A percentile compares a stretch with the other conserved stretches of the same genome.
Evolutionary conservation across 2,113 vertebrate species (phyloP).

Genomic region (Zosterops japonicus): DNA sequence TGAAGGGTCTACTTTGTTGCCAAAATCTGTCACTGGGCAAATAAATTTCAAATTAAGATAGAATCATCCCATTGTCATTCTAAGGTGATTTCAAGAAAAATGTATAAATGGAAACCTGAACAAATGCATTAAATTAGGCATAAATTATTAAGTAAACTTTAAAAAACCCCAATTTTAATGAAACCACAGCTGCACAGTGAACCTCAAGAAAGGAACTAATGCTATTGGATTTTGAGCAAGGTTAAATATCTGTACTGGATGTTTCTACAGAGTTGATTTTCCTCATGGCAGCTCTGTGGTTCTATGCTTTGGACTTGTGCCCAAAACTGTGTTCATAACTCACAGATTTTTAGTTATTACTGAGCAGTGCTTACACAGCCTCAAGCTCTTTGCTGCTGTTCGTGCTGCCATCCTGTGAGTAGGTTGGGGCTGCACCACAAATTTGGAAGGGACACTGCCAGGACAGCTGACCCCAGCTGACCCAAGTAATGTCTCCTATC

Average conservation of each 20-base stretch:
- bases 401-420: fast-evolving
- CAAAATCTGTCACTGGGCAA: background rate
- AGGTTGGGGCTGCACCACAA: background rate
- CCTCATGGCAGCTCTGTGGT: background rate
- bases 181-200: background rate
- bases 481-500: background rate
- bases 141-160: background rate
- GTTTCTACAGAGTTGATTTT: background rate
- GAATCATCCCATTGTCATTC: background rate
- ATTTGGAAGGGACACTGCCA: fast-evolving
- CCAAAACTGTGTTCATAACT: background rate
- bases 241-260: background rate
- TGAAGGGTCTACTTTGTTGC: background rate
- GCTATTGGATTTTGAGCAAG: background rate
- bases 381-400: background rate
- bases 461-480: background rate
- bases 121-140: background rate
- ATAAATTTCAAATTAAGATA: background rate
- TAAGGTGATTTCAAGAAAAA: background rate
- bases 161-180: no score
- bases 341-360: background rate
- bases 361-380: background rate
- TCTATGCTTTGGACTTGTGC: background rate
- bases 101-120: background rate
- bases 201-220: background rate